These are phyloP conservation scores for Urophycis tenuis DNA, from an alignment of 2,797 vertebrate genomes.

Conservation along the genomic window DNA sequence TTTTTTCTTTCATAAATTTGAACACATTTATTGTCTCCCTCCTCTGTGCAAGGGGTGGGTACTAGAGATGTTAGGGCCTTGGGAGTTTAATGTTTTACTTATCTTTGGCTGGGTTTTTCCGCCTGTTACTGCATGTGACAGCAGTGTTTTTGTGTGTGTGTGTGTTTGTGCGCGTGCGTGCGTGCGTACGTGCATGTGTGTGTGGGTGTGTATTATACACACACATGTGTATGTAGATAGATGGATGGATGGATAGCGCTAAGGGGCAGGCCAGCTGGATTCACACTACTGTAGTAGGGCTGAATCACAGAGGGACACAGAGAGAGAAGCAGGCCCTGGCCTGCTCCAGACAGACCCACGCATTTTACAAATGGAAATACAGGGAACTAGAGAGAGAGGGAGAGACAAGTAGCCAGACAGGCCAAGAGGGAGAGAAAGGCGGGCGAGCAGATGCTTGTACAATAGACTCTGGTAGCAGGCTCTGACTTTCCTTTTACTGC, in stretches of 20 bases:
- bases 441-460: neutral
- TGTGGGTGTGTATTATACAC: slow-evolving; percentile 31
- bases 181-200: slow-evolving; percentile 30
- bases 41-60: neutral
- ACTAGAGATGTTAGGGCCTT: neutral
- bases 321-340: neutral
- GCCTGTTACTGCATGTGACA: neutral
- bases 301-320: slow-evolving; percentile 6
- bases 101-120: neutral
- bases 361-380: neutral
- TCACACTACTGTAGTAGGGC: slow-evolving; percentile 31
- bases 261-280: slow-evolving; percentile 43
- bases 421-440: neutral
- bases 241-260: no score
- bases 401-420: neutral
- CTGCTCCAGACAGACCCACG: slow-evolving; percentile 14
- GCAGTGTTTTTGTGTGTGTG: slow-evolving; percentile 5
- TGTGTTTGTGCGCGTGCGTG: slow-evolving; percentile 18
- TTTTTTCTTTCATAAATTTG: no score
- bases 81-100: neutral
- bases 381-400: neutral
- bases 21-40: no score
- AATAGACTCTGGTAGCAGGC: neutral
- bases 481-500: neutral
- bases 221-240: no score